Conservation (phyloP, 92 coral and sea anemone species). For the Palythoa grandiflora region DNA sequence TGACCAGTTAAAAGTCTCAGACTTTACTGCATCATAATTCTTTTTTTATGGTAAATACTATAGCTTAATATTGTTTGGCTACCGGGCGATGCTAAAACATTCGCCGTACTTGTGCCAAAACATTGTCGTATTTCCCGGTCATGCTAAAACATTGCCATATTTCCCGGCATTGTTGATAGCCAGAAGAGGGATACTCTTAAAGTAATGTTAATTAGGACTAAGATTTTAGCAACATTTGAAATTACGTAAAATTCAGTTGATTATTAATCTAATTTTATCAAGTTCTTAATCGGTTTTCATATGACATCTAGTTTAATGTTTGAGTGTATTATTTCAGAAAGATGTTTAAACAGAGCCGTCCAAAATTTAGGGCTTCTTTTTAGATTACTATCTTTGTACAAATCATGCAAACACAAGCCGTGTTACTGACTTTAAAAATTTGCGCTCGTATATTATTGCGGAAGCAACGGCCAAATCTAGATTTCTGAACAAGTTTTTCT, state of each 20-base stretch:
- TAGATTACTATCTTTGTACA: background rate
- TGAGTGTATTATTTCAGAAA: background rate
- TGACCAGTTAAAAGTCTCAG: background rate
- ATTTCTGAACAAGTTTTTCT: background rate
- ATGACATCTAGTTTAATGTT: background rate
- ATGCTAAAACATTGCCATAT: background rate
- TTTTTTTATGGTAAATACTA: background rate
- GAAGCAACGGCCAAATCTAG: background rate
- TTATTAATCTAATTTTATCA: conserved; percentile 16
- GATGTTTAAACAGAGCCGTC: background rate
- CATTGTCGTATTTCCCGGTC: background rate
- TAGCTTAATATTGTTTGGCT: background rate
- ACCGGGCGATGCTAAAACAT: background rate
- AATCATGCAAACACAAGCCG: background rate
- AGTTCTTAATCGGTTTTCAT: conserved; percentile 11
- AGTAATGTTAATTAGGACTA: background rate
- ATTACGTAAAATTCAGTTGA: background rate
- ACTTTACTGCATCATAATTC: background rate
- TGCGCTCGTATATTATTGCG: background rate
- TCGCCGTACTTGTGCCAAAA: background rate
- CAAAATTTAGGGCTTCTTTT: background rate
- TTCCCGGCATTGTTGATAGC: background rate
- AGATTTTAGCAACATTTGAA: conserved; percentile 23
- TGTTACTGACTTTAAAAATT: background rate
- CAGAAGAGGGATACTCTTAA: background rate